Evolutionary conservation across 2,888 invertebrate species (phyloP), one percentile per base, ranked within the genome.

Genomic region (Dryadula phaetusa): DNA sequence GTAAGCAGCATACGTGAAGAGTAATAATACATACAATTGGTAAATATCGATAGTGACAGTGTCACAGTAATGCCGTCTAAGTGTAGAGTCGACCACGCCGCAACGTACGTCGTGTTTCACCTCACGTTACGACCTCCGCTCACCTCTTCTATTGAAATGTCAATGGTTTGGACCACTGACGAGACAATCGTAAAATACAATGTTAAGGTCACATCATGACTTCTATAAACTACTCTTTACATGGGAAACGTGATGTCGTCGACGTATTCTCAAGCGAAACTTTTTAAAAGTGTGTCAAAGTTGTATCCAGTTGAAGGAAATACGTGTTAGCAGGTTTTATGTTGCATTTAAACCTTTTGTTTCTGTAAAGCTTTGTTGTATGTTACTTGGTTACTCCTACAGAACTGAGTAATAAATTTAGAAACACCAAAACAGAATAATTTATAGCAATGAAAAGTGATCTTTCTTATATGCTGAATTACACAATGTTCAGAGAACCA

Each of bases 131-230:
- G 90, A 90, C 91, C 91, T 78, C 76, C 74, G 82, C 83, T 92
- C 89, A 91, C 91, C 92, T 89, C 84, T 84, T 82, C 92, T 87
- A 92, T 92, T 91, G 92, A 92, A 92, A 92, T 91, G 92, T 92
- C 91, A 90, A 87, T 86, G 84, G 49, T 81, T 84, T 84, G 83
- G 86, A 83, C 86, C 85, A 78, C 85, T 91, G 92, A 92, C 86
- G 91, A 91, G 90, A 87, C 91, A 91, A 92, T 92, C 90, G 89
- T 89, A 90, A 88, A 90, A 87, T 86, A 91, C 88, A 90, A 91
- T 88, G 91, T 91, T 90, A 90, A 90, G 92, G 91, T 91, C 91
- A 88, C 85, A 91, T 88, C 91, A 91, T 91, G 90, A 88, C 92
- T 91, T 90, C 91, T 88, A 92, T 92, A 92, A 92, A 91, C 89